These are phyloP conservation scores for Caenorhabditis auriculariae DNA, from an alignment of 2,888 invertebrate genomes.

Conservation along the genomic window DNA sequence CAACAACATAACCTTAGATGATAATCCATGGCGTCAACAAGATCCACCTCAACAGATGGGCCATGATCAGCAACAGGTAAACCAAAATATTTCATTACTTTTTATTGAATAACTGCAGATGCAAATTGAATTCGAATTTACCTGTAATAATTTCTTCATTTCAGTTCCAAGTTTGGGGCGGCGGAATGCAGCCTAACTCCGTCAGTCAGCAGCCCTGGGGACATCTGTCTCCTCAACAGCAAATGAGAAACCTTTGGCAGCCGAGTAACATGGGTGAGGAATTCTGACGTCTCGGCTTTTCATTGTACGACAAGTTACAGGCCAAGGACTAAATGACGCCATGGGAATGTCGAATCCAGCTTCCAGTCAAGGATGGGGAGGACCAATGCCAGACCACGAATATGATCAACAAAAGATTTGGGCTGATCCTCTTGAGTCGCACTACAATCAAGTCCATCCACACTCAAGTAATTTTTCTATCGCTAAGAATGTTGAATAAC, in stretches of 20 bases:
- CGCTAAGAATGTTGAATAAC: too few relatives aligned
- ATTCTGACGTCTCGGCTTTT: too few relatives aligned
- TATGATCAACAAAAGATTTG: conserved; percentile 31
- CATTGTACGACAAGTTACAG: too few relatives aligned
- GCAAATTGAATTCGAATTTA: too few relatives aligned
- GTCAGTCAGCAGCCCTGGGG: conserved; percentile 18
- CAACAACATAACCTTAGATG: conserved; percentile 39
- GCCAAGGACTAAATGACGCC: conserved; percentile 18
- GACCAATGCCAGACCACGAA: conserved; percentile 22
- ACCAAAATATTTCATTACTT: not conserved
- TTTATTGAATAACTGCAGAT: too few relatives aligned
- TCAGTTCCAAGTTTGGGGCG: conserved; percentile 21
- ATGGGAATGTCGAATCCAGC: conserved; percentile 17
- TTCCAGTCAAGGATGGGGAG: conserved; percentile 27
- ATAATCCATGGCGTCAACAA: conserved; percentile 39
- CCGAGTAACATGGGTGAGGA: conserved; percentile 2
- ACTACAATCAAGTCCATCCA: conserved; percentile 12
- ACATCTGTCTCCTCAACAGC: conserved; percentile 14
- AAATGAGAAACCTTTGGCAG: conserved; percentile 14
- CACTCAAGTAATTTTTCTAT: conserved; percentile 2
- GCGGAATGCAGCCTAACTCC: conserved; percentile 11
- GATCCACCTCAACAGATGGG: conserved; percentile 28
- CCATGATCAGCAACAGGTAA: too few relatives aligned
- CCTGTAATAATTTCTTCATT: too few relatives aligned
- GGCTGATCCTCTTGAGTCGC: conserved; percentile 21